A percentile compares a stretch with the other conserved stretches of the same genome.
Evolutionary conservation across 2,888 invertebrate species (phyloP).

Genomic region (Agapostemon virescens): DNA sequence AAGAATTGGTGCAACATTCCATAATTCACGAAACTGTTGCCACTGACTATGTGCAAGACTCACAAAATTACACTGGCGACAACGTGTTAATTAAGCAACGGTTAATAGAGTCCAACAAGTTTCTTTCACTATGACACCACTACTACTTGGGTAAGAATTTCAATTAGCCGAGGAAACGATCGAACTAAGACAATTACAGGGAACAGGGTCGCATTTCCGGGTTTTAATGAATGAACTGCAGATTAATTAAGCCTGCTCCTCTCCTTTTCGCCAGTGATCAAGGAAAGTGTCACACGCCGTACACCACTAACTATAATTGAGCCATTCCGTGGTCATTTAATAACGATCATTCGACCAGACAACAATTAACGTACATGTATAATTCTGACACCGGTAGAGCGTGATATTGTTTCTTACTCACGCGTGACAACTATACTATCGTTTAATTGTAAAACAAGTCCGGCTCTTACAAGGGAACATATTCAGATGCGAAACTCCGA

Average conservation of each 20-base stretch:
- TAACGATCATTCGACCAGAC: slow-evolving; percentile 53
- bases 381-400: background rate
- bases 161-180: slow-evolving; percentile 67
- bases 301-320: slow-evolving; percentile 72
- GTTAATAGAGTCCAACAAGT: slow-evolving; percentile 56
- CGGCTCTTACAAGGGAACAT: too few species aligned
- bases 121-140: slow-evolving; percentile 45
- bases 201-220: slow-evolving; percentile 74
- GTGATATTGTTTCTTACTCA: background rate
- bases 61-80: slow-evolving; percentile 6
- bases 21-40: background rate
- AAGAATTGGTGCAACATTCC: background rate
- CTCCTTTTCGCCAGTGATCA: slow-evolving; percentile 32
- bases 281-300: slow-evolving; percentile 57
- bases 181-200: slow-evolving; percentile 74
- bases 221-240: slow-evolving; percentile 73
- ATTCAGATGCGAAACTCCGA: too few species aligned
- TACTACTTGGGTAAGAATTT: slow-evolving; percentile 70
- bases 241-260: slow-evolving; percentile 72
- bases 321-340: slow-evolving; percentile 70
- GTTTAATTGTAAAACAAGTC: too few species aligned
- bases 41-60: background rate
- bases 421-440: too few species aligned
- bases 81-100: slow-evolving; percentile 57
- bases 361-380: slow-evolving; percentile 57